Percentiles rank a stretch among this genome's conserved stretches.
Conservation (phyloP, 1,140 invertebrate species). For the Drosophila micromelanica region DNA sequence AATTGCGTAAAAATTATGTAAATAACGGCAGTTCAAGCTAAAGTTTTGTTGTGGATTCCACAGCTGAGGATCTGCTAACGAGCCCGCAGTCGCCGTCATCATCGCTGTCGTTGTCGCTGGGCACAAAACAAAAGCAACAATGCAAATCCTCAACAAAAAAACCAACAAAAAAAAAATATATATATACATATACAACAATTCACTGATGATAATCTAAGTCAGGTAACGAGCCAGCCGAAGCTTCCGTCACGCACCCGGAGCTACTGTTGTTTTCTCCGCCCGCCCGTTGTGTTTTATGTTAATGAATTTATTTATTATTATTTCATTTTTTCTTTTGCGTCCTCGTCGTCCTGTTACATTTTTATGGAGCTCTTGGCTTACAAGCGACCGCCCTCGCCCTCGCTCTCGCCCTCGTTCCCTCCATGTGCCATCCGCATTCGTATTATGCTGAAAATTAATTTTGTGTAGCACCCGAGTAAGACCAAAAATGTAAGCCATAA, state of each 20-base stretch:
- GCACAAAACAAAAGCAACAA: conserved; percentile 29
- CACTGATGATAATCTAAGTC: conserved; percentile 72
- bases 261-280: background rate
- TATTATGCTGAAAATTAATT: conserved; percentile 62
- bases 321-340: conserved; percentile 60
- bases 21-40: conserved; percentile 25
- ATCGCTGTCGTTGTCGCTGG: too few species aligned
- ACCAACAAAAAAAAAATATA: conserved; percentile 45
- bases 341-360: conserved; percentile 21
- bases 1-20: conserved; percentile 42
- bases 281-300: conserved; percentile 64
- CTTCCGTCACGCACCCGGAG: conserved; percentile 61
- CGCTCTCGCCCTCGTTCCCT: background rate
- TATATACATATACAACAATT: conserved; percentile 66
- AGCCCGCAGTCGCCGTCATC: conserved; percentile 6
- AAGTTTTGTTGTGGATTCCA: conserved; percentile 33
- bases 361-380: conserved; percentile 32
- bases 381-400: background rate
- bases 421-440: conserved; percentile 1
- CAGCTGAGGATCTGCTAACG: too few species aligned
- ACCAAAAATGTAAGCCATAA: conserved; percentile 50
- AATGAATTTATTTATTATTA: conserved; percentile 82
- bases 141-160: conserved; percentile 49
- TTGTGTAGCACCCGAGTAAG: conserved; percentile 49
- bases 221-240: conserved; percentile 65